These are phyloP conservation scores for Leucopsar rothschildi DNA, from an alignment of 2,113 vertebrate species.

Conservation along the genomic window DNA sequence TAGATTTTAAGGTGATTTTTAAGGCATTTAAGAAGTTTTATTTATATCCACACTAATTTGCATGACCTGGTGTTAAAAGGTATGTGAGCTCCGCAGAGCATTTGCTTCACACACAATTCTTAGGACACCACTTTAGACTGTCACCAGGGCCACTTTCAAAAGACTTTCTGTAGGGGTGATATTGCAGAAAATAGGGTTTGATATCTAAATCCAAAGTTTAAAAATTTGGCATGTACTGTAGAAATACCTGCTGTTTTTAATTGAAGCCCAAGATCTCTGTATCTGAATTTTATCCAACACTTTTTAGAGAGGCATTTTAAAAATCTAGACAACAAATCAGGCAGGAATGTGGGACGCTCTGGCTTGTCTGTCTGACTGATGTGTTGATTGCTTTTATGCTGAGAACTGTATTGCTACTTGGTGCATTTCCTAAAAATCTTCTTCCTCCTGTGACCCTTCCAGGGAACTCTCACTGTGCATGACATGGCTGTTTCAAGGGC, in stretches of 20 bases:
- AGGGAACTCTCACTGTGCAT: neutral
- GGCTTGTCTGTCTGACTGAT: neutral
- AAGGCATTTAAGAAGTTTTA: neutral
- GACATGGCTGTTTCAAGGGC: neutral
- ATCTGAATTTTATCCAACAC: neutral
- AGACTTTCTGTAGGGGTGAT: neutral
- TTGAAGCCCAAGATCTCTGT: neutral
- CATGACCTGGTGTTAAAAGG: neutral
- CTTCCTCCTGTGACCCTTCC: neutral
- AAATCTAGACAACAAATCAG: conserved; percentile 11
- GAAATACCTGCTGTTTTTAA: neutral
- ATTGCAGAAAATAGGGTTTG: neutral
- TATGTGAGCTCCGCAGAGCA: neutral
- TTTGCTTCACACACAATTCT: neutral
- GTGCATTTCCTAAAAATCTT: neutral
- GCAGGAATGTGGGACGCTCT: neutral
- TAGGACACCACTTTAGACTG: neutral
- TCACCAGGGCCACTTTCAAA: neutral
- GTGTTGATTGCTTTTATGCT: neutral
- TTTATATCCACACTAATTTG: neutral
- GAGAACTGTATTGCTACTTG: neutral
- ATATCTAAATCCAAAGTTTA: neutral
- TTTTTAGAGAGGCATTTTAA: neutral
- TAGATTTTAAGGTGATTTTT: neutral
- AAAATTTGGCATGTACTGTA: neutral